Evolutionary conservation across 2,888 invertebrate genomes (phyloP).

Genomic region (Drosophila nr. perissopoda): DNA sequence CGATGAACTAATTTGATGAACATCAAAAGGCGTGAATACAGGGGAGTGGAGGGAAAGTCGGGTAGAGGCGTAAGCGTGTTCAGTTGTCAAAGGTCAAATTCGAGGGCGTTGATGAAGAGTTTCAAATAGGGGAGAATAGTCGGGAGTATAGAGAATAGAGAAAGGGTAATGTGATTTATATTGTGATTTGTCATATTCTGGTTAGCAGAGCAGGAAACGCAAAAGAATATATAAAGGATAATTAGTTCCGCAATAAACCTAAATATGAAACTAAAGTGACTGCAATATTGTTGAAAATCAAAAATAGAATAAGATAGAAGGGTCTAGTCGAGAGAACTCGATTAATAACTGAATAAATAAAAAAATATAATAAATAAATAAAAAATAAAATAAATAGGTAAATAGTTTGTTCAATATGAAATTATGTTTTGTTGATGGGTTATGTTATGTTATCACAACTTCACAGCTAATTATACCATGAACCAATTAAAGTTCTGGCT

Average conservation of each 20-base stretch:
- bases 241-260: not conserved
- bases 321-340: not conserved
- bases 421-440: no score
- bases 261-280: not conserved
- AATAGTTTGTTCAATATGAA: no score
- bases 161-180: slow-evolving; percentile 6
- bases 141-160: not conserved
- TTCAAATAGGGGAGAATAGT: slow-evolving; percentile 14
- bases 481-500: not conserved
- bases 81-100: slow-evolving; percentile 67
- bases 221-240: not conserved
- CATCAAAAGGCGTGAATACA: slow-evolving; percentile 11
- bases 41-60: not conserved
- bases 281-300: not conserved
- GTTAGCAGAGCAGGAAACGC: not conserved
- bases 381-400: no score
- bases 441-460: no score
- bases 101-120: slow-evolving; percentile 47
- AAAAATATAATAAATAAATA: no score
- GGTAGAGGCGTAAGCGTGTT: slow-evolving; percentile 33
- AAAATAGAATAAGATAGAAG: not conserved
- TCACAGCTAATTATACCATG: not conserved
- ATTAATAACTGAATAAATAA: not conserved
- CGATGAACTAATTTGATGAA: slow-evolving; percentile 56
- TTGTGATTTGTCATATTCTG: slow-evolving; percentile 10